phyloP scores from a whole-genome alignment of 2,888 invertebrate genomes.

The Phengaris arion region DNA sequence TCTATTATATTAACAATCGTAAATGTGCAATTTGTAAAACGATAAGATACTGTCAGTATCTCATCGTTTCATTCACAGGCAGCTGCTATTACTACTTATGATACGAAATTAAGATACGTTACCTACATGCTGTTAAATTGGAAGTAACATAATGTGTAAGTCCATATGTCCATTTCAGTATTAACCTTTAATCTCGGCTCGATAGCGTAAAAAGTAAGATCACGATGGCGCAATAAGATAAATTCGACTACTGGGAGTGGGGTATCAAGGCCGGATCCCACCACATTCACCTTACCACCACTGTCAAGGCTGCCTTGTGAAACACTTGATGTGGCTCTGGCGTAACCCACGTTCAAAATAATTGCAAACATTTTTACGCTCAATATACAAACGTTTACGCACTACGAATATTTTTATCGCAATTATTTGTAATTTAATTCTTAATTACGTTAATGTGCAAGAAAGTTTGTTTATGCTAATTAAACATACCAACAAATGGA shows the following conservation, averaged over 20 bases:
- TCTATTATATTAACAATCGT: not conserved
- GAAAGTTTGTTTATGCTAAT: not conserved
- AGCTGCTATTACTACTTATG: not conserved
- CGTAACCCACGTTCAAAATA: slow-evolving; percentile 37
- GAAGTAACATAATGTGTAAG: not conserved
- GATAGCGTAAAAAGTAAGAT: slow-evolving; percentile 15
- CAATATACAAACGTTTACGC: not conserved
- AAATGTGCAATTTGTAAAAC: not conserved
- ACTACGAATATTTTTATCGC: not conserved
- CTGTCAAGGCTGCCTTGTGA: slow-evolving; percentile 75
- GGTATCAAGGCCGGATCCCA: slow-evolving; percentile 75
- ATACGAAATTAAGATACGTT: not conserved
- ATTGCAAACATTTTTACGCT: slow-evolving; percentile 21
- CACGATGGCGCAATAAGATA: slow-evolving; percentile 37
- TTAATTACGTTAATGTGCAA: not conserved
- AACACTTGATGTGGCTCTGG: slow-evolving; percentile 50
- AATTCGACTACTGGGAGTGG: slow-evolving; percentile 55
- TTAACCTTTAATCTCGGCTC: slow-evolving; percentile 2
- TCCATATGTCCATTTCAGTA: not conserved
- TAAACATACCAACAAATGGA: not conserved
- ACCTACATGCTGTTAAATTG: not conserved
- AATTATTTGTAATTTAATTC: not conserved
- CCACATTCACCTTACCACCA: slow-evolving; percentile 73
- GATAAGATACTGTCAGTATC: not conserved
- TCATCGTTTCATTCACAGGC: not conserved